Evolutionary conservation across 64 coral and sea anemone species (phyloP), one percentile per base, ranked within the genome.

Genomic region (Porites lutea): DNA sequence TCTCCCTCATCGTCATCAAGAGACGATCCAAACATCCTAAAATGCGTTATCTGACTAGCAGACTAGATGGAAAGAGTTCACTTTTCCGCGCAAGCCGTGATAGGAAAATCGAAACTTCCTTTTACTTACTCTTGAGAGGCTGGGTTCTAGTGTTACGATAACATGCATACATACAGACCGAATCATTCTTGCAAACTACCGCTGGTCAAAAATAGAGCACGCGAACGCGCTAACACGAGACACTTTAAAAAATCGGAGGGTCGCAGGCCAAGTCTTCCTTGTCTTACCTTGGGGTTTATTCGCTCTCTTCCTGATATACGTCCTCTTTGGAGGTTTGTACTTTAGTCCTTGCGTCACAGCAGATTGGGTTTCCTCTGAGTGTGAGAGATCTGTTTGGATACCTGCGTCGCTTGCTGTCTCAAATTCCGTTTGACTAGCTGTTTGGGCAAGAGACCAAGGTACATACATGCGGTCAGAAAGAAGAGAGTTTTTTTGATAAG

Each of bases 1-100:
- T 92, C 80, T 72, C 95, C 95, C 51, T 97, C 95, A 71, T 97
- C 92, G 47, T 97, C 95, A 51, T 97, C 95, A 44, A 77, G 65
- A 44, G 95, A 75, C 19, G 93, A 79, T 54, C 92, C 94, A 86
- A 97, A 97, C 95, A 97, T 97, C 48, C 49, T 63, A 44, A 89
- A 80, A 82, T 76, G 11, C 0, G 63, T 59, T 46, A 4, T 50
- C 73, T 76, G 46, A 44, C 18, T 83, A 52, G 59, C 59, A 55
- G 47, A 19, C 67, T 74, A 50, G 6, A 45, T 58, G 72, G 21
- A 75, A 50, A 89, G 46, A 52, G 7, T 51, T 3, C 18, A 46
- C 53, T 72, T 72, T 59, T 46, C n/a, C 20, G 19, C 23, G 81
- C 37, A 71, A 90, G 74, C 82, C 91, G 92, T 91, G 92, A 96